phyloP scores from a whole-genome alignment of 2,113 vertebrate genomes.

The Mionectes macconnelli region DNA sequence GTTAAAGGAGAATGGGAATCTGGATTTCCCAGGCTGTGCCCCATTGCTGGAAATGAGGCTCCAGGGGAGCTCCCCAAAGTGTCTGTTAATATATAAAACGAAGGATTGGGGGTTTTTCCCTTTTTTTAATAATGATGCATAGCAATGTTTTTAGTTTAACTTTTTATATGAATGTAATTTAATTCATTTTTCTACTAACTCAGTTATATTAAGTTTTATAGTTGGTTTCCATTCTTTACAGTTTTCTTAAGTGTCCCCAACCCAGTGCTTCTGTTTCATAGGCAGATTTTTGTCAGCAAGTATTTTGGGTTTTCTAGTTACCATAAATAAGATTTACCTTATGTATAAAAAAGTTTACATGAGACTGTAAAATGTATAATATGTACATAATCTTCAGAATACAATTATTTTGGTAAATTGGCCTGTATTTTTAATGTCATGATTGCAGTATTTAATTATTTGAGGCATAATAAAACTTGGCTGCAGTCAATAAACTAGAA shows the following conservation, averaged over 20 bases:
- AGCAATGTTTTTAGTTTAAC: conserved; percentile 39
- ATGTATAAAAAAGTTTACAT: conserved; percentile 74
- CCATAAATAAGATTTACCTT: conserved; percentile 70
- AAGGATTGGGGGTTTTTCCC: background rate
- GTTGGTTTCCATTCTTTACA: conserved; percentile 33
- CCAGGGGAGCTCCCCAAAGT: background rate
- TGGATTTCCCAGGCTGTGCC: conserved; percentile 42
- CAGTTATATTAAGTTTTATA: conserved; percentile 23
- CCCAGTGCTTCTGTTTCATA: conserved; percentile 40
- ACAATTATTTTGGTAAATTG: conserved; percentile 83
- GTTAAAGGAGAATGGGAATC: conserved; percentile 33
- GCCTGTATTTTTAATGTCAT: conserved; percentile 80
- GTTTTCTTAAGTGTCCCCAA: conserved; percentile 21
- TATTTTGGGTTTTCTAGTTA: conserved; percentile 64
- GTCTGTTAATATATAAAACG: conserved; percentile 39
- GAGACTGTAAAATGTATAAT: conserved; percentile 84
- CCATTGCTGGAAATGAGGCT: conserved; percentile 55
- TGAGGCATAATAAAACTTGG: conserved; percentile 71
- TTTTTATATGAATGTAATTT: conserved; percentile 71
- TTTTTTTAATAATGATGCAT: background rate
- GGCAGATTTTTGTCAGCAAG: conserved; percentile 51
- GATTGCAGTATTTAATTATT: conserved; percentile 79
- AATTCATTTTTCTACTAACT: conserved; percentile 69
- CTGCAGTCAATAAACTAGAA: conserved; percentile 72
- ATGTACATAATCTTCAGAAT: conserved; percentile 84